Conservation (phyloP, 2,888 invertebrate species). For the Cheilosia vernalis region DNA sequence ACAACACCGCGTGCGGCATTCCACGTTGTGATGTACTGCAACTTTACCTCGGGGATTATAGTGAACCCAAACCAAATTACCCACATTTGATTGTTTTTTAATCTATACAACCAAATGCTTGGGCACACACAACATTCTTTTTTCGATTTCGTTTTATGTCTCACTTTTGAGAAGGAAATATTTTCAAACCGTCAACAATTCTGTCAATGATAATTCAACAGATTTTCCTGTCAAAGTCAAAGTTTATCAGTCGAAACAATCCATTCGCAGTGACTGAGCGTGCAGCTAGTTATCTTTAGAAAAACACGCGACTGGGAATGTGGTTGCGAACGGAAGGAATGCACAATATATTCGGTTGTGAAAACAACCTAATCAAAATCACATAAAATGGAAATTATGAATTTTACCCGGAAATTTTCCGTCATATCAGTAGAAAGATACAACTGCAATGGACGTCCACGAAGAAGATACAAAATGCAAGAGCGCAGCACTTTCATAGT, state of each 20-base stretch:
- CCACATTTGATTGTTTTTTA: conserved; percentile 69
- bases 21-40: conserved; percentile 28
- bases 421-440: conserved; percentile 54
- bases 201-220: conserved; percentile 52
- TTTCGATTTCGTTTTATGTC: neutral
- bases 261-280: conserved; percentile 13
- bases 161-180: conserved; percentile 10
- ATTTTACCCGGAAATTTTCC: conserved; percentile 63
- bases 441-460: conserved; percentile 6
- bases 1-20: conserved; percentile 6
- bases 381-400: conserved; percentile 71
- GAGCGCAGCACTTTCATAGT: conserved; percentile 16
- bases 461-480: conserved; percentile 13
- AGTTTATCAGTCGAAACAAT: conserved; percentile 67
- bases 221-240: conserved; percentile 60
- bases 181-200: conserved; percentile 58
- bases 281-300: conserved; percentile 2
- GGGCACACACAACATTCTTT: conserved; percentile 28
- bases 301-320: neutral
- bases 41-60: conserved; percentile 66
- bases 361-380: conserved; percentile 62
- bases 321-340: neutral
- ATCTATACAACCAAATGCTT: conserved; percentile 47
- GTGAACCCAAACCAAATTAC: conserved; percentile 58
- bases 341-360: too few relatives aligned